Evolutionary conservation across 2,888 invertebrate genomes (phyloP).

Genomic region (Philereme vetulata): DNA sequence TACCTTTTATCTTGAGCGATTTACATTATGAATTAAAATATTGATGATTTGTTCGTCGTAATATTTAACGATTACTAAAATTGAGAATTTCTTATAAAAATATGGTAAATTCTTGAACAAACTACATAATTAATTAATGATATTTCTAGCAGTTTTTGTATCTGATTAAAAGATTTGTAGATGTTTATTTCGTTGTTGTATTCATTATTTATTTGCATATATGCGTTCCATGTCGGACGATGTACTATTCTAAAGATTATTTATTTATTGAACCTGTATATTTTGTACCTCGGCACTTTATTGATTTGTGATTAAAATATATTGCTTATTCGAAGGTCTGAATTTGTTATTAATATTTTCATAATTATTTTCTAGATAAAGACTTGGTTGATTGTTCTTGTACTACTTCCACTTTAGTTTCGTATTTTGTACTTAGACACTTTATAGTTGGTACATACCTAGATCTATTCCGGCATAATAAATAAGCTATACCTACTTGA

Average conservation of each 20-base stretch:
- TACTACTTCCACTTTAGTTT: slow-evolving; percentile 42
- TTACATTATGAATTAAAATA: too few relatives aligned
- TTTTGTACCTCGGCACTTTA: slow-evolving; percentile 37
- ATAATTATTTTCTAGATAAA: too few relatives aligned
- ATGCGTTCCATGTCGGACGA: slow-evolving; percentile 1
- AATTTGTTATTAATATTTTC: slow-evolving; percentile 43
- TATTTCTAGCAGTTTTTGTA: slow-evolving; percentile 4
- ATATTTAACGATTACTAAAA: neutral
- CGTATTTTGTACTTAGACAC: slow-evolving; percentile 57
- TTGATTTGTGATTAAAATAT: slow-evolving; percentile 7
- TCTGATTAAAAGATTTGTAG: slow-evolving; percentile 37
- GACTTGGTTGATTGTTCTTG: slow-evolving; percentile 34
- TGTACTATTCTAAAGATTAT: neutral
- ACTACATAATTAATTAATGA: neutral
- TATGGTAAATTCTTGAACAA: neutral
- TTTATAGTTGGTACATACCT: slow-evolving; percentile 56
- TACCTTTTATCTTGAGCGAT: too few relatives aligned
- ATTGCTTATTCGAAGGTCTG: slow-evolving; percentile 43
- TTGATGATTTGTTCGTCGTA: too few relatives aligned
- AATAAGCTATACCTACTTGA: slow-evolving; percentile 36
- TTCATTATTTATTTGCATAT: slow-evolving; percentile 42
- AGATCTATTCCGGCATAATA: slow-evolving; percentile 49
- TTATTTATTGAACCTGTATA: slow-evolving; percentile 38
- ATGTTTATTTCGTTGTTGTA: slow-evolving; percentile 49
- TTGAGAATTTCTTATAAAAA: neutral